Evolutionary conservation across 2,888 invertebrate species (phyloP).

Genomic region (Syrphus vitripennis): DNA sequence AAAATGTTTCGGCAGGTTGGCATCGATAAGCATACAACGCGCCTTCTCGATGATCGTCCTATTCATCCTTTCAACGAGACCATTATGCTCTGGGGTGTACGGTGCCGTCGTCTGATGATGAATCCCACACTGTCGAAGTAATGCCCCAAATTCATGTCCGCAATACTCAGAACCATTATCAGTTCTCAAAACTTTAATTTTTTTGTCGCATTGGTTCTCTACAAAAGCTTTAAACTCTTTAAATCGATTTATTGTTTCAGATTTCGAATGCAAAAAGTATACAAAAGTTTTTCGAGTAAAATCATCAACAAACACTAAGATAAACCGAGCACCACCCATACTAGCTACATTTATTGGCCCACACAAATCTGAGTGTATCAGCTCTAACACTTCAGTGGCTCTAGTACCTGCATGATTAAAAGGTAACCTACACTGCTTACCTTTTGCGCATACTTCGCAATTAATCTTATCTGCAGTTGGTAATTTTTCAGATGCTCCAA

Average conservation of each 20-base stretch:
- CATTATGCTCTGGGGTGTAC: slow-evolving; percentile 37
- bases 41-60: background rate
- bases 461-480: background rate
- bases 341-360: background rate
- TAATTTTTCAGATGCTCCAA: background rate
- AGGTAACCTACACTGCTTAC: background rate
- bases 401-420: background rate
- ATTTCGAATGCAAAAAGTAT: background rate
- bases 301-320: slow-evolving; percentile 19
- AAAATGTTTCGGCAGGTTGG: slow-evolving; percentile 6
- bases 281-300: background rate
- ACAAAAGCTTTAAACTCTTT: background rate
- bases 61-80: background rate
- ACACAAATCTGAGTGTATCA: slow-evolving; percentile 25
- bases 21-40: background rate
- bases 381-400: slow-evolving; percentile 1
- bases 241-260: background rate
- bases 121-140: background rate
- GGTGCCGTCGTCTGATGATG: slow-evolving; percentile 8
- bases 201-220: background rate
- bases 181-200: slow-evolving; percentile 16
- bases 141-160: background rate
- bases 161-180: slow-evolving; percentile 15
- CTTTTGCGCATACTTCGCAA: background rate
- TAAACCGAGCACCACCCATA: slow-evolving; percentile 3